Base-by-base conservation (phyloP, 2,888 invertebrate species). In the Theristus sp. region DNA sequence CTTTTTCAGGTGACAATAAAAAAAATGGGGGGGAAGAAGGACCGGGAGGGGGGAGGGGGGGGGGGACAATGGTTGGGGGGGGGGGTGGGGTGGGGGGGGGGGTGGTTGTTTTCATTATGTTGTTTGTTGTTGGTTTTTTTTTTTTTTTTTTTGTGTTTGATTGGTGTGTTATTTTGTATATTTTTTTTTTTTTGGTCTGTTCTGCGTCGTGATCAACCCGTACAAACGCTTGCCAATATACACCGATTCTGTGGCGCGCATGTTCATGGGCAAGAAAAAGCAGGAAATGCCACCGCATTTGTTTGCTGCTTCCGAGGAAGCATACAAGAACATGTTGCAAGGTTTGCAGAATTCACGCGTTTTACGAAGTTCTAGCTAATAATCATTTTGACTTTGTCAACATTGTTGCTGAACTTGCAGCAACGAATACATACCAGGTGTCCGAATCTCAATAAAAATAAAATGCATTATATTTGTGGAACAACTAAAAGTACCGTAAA, bases 251-350 rank as follows among this genome's bases (percentile, higher is more conserved):
- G 89, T 90, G 76, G 90, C 94, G 78, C 86, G 84, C 81, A 83
- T 93, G 78, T 96, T 93, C 86, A 85, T 90, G 81, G 93, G 93
- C 80, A 93, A 89, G 83, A 87, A 94, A 82, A 88, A 91, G 82
- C 89, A 86, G 82, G 96, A 96, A 83, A 91, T 96, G 75, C 96
- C 96, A 74, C 96, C 96, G 72, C 96, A 96, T 81, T 86, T 96
- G 80, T 96, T 96, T 81, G 91, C 94, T 80, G 89, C 96, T 80
- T 90, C 94, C 82, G 96, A 96, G 80, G 93, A 91, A 78, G 94
- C 94, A 75, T 96, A 96, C 82, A 89, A 89, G 77, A 89, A 93
- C 85, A 96, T 96, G 96, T 84, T 94, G 81, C 88, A 89, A 81
- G 93, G 84, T 85, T 77, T 1, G 57, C 2, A 13, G 38, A 3